Conservation (phyloP, 2,888 invertebrate genomes). For the Balanococcus diminutus region DNA sequence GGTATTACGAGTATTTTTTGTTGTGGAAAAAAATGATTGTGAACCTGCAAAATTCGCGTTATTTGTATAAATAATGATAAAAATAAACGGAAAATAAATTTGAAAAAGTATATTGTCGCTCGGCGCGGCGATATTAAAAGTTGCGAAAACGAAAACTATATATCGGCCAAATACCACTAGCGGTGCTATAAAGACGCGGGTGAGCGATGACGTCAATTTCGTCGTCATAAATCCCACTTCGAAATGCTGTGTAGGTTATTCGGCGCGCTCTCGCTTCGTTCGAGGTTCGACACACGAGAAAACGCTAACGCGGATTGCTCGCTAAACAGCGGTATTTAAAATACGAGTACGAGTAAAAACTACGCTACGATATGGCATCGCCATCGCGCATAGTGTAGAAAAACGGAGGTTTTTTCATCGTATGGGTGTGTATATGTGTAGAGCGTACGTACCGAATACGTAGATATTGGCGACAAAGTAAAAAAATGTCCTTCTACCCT, state of each 20-base stretch:
- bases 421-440: background rate
- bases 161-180: background rate
- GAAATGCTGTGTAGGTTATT: slow-evolving; percentile 36
- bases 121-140: too few species aligned
- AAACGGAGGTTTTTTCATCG: too few species aligned
- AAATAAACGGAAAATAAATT: slow-evolving; percentile 8
- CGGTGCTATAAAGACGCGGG: background rate
- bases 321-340: background rate
- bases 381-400: too few species aligned
- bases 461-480: slow-evolving; percentile 28
- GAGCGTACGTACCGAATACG: background rate
- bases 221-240: slow-evolving; percentile 33
- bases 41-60: background rate
- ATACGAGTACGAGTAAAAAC: background rate
- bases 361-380: too few species aligned
- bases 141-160: background rate
- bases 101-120: background rate
- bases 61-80: background rate
- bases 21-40: background rate
- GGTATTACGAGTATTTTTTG: background rate
- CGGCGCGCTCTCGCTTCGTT: background rate
- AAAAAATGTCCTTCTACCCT: slow-evolving; percentile 41
- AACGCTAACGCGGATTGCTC: background rate
- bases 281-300: background rate
- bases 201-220: slow-evolving; percentile 41